Base-by-base conservation (phyloP, 2,113 vertebrate species). In the cattle (Bos taurus) region DNA sequence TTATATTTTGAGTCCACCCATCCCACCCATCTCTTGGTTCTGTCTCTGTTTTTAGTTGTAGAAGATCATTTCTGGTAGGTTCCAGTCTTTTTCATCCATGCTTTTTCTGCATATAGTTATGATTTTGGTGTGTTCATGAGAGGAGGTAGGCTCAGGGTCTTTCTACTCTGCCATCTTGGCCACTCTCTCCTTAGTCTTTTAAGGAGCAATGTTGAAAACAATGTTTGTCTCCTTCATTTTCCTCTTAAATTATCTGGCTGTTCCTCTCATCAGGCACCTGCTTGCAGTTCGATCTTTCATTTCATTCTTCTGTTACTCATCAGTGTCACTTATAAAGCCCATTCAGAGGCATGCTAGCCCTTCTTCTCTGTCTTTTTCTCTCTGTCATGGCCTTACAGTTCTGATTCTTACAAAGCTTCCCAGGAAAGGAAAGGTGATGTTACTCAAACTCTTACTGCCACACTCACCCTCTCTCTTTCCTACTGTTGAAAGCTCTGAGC, bases 151-250 rank as follows among this genome's bases (percentile, higher is more conserved):
- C 77, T 80, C 46, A 80, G 26, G 46, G 26, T 50, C 46, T 50
- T 50, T 33, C 78, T 81, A 33, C 16, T 81, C 16, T 19, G 30
- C 28, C 28, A 50, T 33, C 28, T 81, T 50, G 46, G 46, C 46
- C 28, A 19, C 46, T 50, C 46, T 81, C 15, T 81, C 30, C 16
- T 30, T 90, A 64, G 36, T 56, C 64, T 97, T 81, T 97, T 85
- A 77, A 93, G 67, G 91, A 92, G 87, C 59, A 82, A 59, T n/a
- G 40, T n/a, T 96, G 30, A 56, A 88, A 97, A 62, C 46, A 62
- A 1, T 64, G 89, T 77, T 81, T 90, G 26, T 95, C 67, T 97
- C 88, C 64, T 86, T 46, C n/a, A 10, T 91, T 77, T 60, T 95
- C 56, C 48, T 92, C 10, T 56, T 52, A 97, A 80, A 83, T 90